These are phyloP conservation scores for Stichodactyla helianthus DNA, from an alignment of 64 coral and sea anemone genomes.

Conservation along the genomic window DNA sequence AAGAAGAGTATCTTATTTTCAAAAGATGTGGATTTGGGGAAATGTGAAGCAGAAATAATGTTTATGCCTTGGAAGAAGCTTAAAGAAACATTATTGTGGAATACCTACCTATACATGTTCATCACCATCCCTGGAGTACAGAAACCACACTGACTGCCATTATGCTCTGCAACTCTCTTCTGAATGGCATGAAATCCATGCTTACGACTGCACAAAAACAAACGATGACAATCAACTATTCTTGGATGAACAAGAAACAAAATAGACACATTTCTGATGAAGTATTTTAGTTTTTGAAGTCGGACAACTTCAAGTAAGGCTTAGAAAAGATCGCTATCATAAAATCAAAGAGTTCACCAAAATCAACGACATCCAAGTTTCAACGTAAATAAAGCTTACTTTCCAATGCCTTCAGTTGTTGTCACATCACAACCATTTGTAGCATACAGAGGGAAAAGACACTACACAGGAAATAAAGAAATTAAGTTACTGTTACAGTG, in stretches of 20 bases:
- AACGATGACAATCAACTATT: neutral
- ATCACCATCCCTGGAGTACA: conserved; percentile 85
- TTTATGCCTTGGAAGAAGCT: no score
- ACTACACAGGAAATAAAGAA: conserved; percentile 19
- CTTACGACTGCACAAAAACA: neutral
- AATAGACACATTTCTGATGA: neutral
- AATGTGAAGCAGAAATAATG: neutral
- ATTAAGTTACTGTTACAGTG: no score
- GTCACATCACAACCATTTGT: conserved; percentile 44
- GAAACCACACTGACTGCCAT: conserved; percentile 86
- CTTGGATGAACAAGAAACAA: neutral
- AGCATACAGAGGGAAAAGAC: conserved; percentile 59
- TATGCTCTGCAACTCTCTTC: conserved; percentile 70
- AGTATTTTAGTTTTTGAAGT: neutral
- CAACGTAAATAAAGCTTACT: neutral
- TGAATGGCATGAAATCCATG: conserved; percentile 69
- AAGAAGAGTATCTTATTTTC: neutral
- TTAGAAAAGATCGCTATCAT: no score
- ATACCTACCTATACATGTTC: conserved; percentile 76
- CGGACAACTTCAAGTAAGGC: no score
- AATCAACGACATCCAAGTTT: no score
- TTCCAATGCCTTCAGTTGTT: conserved; percentile 84
- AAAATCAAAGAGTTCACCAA: no score
- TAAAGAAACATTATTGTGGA: neutral
- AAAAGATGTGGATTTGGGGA: neutral